phyloP scores from a whole-genome alignment of 2,888 invertebrate genomes.

The Bibio marci region DNA sequence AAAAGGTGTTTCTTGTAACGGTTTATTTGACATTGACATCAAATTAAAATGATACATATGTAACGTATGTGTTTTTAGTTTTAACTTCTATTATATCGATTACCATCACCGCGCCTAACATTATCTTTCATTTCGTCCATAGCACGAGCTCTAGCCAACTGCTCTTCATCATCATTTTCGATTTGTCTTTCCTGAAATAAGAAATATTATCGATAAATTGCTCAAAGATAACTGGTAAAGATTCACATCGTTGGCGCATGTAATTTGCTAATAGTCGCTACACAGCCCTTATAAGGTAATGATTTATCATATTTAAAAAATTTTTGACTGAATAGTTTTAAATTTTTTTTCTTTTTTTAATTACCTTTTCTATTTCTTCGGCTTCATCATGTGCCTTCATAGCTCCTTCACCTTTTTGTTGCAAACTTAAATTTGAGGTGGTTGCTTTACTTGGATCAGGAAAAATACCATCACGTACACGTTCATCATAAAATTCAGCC shows the following conservation, averaged over 20 bases:
- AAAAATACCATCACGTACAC: slow-evolving; percentile 57
- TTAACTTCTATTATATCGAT: slow-evolving; percentile 63
- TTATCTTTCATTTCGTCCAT: slow-evolving; percentile 83
- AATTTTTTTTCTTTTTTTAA: slow-evolving; percentile 3
- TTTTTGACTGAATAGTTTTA: too few relatives aligned
- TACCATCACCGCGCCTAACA: slow-evolving; percentile 75
- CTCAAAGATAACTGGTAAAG: too few relatives aligned
- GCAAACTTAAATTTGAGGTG: slow-evolving; percentile 8
- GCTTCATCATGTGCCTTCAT: slow-evolving; percentile 34
- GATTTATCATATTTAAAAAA: too few relatives aligned
- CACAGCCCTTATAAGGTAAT: too few relatives aligned
- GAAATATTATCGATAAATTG: not conserved
- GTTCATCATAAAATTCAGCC: slow-evolving; percentile 86
- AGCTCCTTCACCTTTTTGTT: slow-evolving; percentile 16
- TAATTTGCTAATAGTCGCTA: too few relatives aligned
- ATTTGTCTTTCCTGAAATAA: slow-evolving; percentile 36
- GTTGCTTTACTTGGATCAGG: slow-evolving; percentile 30
- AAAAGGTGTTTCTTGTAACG: too few relatives aligned
- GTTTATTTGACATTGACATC: too few relatives aligned
- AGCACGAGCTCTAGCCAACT: slow-evolving; percentile 42
- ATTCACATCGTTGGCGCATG: too few relatives aligned
- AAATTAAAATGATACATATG: too few relatives aligned
- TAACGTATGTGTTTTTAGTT: too few relatives aligned
- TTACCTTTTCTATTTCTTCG: slow-evolving; percentile 34
- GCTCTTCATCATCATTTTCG: slow-evolving; percentile 58